Percentiles rank a stretch among this genome's conserved stretches.
These are phyloP conservation scores for Hypotaenidia okinawae DNA, from an alignment of 2,797 vertebrate genomes.

Conservation along the genomic window DNA sequence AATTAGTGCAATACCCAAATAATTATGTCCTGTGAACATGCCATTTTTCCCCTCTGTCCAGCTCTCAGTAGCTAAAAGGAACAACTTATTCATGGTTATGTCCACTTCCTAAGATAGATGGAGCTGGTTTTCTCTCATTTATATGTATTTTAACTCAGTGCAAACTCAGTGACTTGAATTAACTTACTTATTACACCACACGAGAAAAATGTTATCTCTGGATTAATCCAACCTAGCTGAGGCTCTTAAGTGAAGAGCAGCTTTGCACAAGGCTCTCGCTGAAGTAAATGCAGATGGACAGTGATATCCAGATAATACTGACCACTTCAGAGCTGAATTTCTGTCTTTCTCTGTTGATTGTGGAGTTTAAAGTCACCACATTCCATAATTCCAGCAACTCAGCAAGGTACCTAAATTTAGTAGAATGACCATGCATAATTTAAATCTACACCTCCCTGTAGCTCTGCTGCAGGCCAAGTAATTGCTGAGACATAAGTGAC, in stretches of 20 bases:
- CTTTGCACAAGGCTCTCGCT: neutral
- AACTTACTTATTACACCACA: neutral
- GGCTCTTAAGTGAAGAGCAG: neutral
- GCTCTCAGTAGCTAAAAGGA: neutral
- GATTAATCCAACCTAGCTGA: neutral
- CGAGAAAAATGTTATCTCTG: neutral
- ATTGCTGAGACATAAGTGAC: conserved; percentile 27
- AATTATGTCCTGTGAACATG: neutral
- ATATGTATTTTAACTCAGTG: neutral
- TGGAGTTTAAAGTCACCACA: neutral
- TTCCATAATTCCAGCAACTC: neutral
- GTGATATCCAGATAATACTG: neutral
- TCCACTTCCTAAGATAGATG: neutral
- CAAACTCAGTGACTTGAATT: neutral
- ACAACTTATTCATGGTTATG: neutral
- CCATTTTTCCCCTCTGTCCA: neutral
- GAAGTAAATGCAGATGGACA: neutral
- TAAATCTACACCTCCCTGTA: conserved; percentile 2
- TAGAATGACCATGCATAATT: conserved; percentile 26
- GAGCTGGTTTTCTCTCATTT: neutral
- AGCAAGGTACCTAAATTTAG: neutral
- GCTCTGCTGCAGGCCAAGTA: neutral
- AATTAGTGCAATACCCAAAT: neutral
- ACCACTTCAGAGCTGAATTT: neutral
- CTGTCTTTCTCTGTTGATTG: neutral